Evolutionary conservation across 2,888 invertebrate species (phyloP).

Genomic region (Folsomia candida): DNA sequence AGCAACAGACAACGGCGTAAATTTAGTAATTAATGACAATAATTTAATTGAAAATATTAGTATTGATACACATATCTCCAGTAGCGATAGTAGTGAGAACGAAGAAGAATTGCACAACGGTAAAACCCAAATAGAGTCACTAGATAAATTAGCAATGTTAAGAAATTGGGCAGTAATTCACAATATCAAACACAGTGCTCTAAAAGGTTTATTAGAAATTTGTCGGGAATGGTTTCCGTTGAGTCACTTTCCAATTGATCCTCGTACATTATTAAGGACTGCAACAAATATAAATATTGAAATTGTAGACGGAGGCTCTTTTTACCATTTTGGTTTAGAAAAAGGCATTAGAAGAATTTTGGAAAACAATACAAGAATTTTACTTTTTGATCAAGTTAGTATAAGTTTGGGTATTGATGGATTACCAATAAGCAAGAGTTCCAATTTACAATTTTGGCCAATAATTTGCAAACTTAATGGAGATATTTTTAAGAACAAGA

Average conservation of each 20-base stretch:
- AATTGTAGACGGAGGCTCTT: slow-evolving; percentile 12
- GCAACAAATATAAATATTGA: background rate
- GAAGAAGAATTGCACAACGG: too few species aligned
- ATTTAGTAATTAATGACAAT: too few species aligned
- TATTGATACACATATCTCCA: too few species aligned
- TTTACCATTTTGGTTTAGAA: slow-evolving; percentile 29
- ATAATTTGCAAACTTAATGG: background rate
- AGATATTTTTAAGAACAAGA: background rate
- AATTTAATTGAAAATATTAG: too few species aligned
- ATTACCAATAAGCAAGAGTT: slow-evolving; percentile 1
- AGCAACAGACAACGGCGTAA: too few species aligned
- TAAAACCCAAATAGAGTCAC: too few species aligned
- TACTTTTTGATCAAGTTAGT: background rate
- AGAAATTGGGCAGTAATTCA: slow-evolving; percentile 26
- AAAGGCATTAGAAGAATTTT: too few species aligned
- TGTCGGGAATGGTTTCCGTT: background rate
- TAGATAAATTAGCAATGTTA: slow-evolving; percentile 1
- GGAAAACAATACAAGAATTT: too few species aligned
- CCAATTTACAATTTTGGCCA: slow-evolving; percentile 11
- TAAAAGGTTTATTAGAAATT: slow-evolving; percentile 13
- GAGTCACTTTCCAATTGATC: background rate
- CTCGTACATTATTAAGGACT: slow-evolving; percentile 29
- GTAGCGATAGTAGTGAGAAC: too few species aligned
- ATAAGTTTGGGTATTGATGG: slow-evolving; percentile 5
- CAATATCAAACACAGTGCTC: slow-evolving; percentile 24